phyloP scores from a whole-genome alignment of 2,888 invertebrate genomes.

The Cosmia trapezina region DNA sequence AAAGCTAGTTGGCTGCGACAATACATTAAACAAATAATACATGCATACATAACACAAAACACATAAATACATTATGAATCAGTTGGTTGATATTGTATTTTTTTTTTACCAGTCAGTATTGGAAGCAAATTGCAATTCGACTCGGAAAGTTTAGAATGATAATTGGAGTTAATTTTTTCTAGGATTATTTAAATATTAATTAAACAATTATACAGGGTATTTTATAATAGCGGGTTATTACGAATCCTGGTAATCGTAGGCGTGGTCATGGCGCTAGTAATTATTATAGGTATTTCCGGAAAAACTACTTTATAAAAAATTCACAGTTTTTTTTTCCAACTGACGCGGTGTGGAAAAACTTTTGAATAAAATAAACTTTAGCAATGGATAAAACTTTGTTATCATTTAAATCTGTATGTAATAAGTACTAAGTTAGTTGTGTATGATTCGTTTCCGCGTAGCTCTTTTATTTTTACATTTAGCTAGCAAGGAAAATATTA shows the following conservation, averaged over 20 bases:
- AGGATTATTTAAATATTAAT: background rate
- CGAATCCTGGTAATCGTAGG: background rate
- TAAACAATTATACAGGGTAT: background rate
- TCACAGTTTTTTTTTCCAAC: background rate
- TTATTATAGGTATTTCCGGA: background rate
- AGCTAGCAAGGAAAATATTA: constrained; percentile 34
- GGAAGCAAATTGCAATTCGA: background rate
- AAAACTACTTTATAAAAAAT: background rate
- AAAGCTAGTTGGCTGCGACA: no score
- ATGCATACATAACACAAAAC: no score
- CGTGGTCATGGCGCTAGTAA: background rate
- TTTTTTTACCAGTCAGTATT: no score
- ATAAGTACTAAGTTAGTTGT: background rate
- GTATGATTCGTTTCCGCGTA: constrained; percentile 26
- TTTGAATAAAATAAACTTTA: background rate
- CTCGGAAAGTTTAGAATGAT: background rate
- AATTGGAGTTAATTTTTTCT: background rate
- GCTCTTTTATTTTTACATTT: constrained; percentile 32
- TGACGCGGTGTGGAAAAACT: background rate
- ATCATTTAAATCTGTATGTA: background rate
- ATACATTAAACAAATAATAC: no score
- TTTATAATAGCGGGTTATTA: background rate
- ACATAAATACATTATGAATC: no score
- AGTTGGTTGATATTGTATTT: no score
- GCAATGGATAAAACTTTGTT: background rate